Evolutionary conservation across 2,888 invertebrate genomes (phyloP), one percentile per base, ranked within the genome.

Genomic region (Drosophila prostipennis): DNA sequence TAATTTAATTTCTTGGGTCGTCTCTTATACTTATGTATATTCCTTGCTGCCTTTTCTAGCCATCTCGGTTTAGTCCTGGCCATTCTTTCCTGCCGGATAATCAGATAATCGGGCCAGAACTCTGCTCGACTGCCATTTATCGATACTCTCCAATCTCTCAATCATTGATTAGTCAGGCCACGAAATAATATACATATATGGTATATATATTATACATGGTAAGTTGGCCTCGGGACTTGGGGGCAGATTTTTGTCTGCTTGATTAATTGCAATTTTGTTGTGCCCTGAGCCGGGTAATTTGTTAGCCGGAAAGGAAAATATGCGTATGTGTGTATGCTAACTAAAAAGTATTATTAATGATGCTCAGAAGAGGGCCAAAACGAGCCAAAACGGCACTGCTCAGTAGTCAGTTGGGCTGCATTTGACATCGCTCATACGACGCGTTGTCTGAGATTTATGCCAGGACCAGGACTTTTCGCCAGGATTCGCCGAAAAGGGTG

Each of bases 291-390:
- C 56, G 42, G 48, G 64, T 60, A 78, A 80, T 83, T 80, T 83
- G 71, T 80, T 72, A 49, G 52, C 19, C 34, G 39, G 11, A 10
- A 48, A 48, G 48, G 7, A 10, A 2, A 5, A 7, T 6, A 26
- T 6, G 26, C 8, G 6, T 14, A 14, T 16, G 10, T 29, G 51
- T 26, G 40, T 57, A 53, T 74, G 63, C 64, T 70, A 82, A 75
- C 76, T 78, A 78, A 80, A 78, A 86, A 80, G 57, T 86, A 78
- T 82, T 83, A 82, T 82, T 86, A 82, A 86, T 82, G 87, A 86
- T 80, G 73, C 69, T 68, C 76, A 67, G 64, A 34, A 34, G 11
- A 11, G 11, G 7, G 29, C 53, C 19, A 52, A 10, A 3, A 6
- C 23, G 7, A 40, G 52, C 40, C 1, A 36, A 36, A 16, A 52